Conservation (phyloP, 2,888 invertebrate species). For the Stomorhina lunata region DNA sequence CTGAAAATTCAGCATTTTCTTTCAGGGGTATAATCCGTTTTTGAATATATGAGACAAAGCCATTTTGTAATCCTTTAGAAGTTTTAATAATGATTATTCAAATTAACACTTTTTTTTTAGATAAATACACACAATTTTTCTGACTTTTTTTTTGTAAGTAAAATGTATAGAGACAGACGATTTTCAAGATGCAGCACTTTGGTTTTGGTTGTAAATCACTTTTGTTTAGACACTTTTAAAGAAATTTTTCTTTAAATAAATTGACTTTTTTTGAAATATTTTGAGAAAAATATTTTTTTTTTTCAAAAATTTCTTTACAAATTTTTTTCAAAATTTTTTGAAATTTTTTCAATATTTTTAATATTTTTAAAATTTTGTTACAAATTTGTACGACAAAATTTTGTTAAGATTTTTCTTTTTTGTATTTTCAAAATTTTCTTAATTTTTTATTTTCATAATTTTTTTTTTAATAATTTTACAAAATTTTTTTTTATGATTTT, state of each 20-base stretch:
- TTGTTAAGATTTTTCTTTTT: neutral
- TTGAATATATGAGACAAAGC: conserved; percentile 39
- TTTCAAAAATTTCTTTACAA: neutral
- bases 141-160: neutral
- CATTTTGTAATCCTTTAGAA: conserved; percentile 40
- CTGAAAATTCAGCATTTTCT: conserved; percentile 65
- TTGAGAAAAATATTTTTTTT: neutral
- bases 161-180: conserved; percentile 41
- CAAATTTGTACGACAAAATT: neutral
- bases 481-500: conserved; percentile 22
- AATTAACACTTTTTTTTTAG: neutral
- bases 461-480: too few species aligned
- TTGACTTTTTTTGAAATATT: neutral
- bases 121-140: conserved; percentile 24
- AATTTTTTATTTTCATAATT: conserved; percentile 36
- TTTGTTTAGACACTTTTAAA: conserved; percentile 5
- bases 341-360: neutral
- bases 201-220: neutral
- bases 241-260: neutral
- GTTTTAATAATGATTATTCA: neutral
- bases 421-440: conserved; percentile 17
- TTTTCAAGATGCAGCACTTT: conserved; percentile 67
- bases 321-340: neutral
- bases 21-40: conserved; percentile 63
- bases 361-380: neutral